These are phyloP conservation scores for Epiblema foenella DNA, from an alignment of 2,888 invertebrate species.

Conservation along the genomic window DNA sequence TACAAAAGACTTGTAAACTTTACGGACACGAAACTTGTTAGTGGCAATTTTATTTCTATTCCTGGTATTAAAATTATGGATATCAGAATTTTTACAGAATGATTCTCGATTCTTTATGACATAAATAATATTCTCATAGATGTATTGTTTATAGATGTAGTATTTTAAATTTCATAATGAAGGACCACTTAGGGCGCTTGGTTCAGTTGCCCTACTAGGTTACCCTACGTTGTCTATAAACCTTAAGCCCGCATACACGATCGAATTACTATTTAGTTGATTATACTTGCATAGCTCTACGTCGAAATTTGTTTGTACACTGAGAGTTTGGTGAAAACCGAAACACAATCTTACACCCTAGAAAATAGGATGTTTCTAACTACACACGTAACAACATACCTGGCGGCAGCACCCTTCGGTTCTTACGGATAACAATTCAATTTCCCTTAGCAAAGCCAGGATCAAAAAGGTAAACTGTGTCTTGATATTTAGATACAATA, in stretches of 20 bases:
- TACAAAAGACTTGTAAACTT: too few relatives aligned
- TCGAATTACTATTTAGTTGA: conserved; percentile 5
- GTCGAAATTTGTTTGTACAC: neutral
- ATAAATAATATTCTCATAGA: too few relatives aligned
- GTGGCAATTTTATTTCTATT: too few relatives aligned
- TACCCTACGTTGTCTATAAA: neutral
- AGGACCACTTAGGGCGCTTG: neutral
- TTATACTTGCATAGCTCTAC: conserved; percentile 1
- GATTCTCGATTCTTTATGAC: too few relatives aligned
- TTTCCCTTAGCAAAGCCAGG: conserved; percentile 72
- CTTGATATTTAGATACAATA: conserved; percentile 9
- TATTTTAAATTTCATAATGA: neutral
- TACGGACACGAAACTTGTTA: too few relatives aligned
- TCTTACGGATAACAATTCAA: conserved; percentile 74
- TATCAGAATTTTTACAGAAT: too few relatives aligned
- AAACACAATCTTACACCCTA: conserved; percentile 4
- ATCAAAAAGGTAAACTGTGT: conserved; percentile 58
- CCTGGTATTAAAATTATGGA: too few relatives aligned
- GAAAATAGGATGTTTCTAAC: neutral
- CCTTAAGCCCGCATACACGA: neutral
- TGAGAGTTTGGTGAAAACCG: neutral
- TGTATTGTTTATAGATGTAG: too few relatives aligned
- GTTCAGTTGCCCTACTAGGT: neutral
- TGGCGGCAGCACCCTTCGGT: conserved; percentile 46
- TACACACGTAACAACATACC: neutral